These are phyloP conservation scores for Battus philenor DNA, from an alignment of 1,140 invertebrate species.

Conservation along the genomic window DNA sequence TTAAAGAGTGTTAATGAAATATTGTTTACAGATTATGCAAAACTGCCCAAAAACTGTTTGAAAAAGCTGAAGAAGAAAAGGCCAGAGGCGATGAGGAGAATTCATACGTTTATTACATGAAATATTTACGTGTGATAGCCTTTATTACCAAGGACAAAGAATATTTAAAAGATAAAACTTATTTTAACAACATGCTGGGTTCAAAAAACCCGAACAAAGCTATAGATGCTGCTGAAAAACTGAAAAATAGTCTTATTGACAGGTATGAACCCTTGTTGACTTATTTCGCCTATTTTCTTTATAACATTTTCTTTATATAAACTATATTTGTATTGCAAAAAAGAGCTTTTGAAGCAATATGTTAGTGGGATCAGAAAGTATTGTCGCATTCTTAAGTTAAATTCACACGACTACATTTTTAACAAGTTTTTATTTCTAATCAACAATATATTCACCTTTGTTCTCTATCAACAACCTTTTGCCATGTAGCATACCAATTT, in stretches of 20 bases:
- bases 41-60: slow-evolving; percentile 77
- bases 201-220: slow-evolving; percentile 74
- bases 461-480: too few relatives aligned
- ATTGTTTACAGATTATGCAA: slow-evolving; percentile 65
- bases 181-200: slow-evolving; percentile 76
- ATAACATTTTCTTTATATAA: not conserved
- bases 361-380: too few relatives aligned
- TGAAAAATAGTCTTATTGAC: slow-evolving; percentile 75
- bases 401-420: too few relatives aligned
- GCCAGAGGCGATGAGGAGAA: slow-evolving; percentile 80
- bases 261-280: slow-evolving; percentile 60
- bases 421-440: too few relatives aligned
- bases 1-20: slow-evolving; percentile 3
- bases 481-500: too few relatives aligned
- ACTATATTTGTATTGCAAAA: too few relatives aligned
- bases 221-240: slow-evolving; percentile 74
- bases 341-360: too few relatives aligned
- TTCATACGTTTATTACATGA: slow-evolving; percentile 83
- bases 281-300: not conserved
- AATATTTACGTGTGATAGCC: slow-evolving; percentile 79
- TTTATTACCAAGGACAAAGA: slow-evolving; percentile 76
- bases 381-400: too few relatives aligned
- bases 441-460: too few relatives aligned
- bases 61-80: slow-evolving; percentile 74
- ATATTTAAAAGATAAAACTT: slow-evolving; percentile 76